These are phyloP conservation scores for Melanostoma scalare DNA, from an alignment of 2,888 invertebrate species.

Conservation along the genomic window DNA sequence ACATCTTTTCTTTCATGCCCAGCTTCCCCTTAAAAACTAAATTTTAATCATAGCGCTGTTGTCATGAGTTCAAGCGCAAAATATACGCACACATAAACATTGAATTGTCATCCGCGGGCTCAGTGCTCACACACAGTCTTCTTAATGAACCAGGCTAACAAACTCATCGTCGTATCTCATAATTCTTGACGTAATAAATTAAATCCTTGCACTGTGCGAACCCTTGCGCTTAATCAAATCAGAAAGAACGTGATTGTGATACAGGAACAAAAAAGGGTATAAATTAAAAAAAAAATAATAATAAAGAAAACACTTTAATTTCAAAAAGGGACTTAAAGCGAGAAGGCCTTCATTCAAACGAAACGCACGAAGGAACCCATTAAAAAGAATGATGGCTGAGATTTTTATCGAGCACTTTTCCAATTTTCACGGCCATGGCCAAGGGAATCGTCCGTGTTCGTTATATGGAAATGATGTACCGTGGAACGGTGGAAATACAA, in stretches of 20 bases:
- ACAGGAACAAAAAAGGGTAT: not conserved
- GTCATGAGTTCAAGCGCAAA: too few species aligned
- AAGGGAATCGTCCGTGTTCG: conserved; percentile 33
- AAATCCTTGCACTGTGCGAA: conserved; percentile 56
- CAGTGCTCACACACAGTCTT: not conserved
- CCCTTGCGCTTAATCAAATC: conserved; percentile 63
- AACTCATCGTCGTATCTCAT: conserved; percentile 64
- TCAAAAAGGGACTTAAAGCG: conserved; percentile 6
- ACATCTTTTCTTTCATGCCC: too few species aligned
- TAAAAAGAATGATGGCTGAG: conserved; percentile 71
- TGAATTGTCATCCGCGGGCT: too few species aligned
- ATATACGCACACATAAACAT: too few species aligned
- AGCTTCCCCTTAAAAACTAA: too few species aligned
- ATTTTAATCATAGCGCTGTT: too few species aligned
- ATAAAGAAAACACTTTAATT: conserved; percentile 5
- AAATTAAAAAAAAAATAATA: not conserved
- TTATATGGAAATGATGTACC: conserved; percentile 48
- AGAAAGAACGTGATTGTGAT: conserved; percentile 44
- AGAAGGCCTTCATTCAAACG: conserved; percentile 13
- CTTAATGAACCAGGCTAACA: conserved; percentile 67
- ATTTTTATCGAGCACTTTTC: conserved; percentile 72
- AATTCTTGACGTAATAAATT: conserved; percentile 69
- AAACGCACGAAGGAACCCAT: conserved; percentile 42
- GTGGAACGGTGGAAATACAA: conserved; percentile 17
- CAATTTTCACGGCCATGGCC: conserved; percentile 66